Percentiles rank a stretch among this genome's conserved stretches.
Evolutionary conservation across 2,888 invertebrate genomes (phyloP).

Genomic region (Eupithecia subumbrata): DNA sequence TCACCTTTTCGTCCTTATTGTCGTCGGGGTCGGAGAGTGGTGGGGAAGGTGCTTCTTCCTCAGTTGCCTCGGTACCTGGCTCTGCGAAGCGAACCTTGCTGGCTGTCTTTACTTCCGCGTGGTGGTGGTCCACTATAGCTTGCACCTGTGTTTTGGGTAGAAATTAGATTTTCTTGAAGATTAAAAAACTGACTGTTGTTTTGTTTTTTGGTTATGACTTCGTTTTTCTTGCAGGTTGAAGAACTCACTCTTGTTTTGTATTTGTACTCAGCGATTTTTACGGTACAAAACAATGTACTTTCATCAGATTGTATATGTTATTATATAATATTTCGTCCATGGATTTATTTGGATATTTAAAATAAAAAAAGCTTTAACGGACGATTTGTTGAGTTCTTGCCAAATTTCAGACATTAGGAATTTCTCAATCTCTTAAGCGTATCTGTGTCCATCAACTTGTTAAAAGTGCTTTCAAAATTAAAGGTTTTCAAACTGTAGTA

Average conservation of each 20-base stretch:
- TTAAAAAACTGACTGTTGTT: background rate
- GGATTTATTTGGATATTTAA: no score
- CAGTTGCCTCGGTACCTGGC: constrained; percentile 78
- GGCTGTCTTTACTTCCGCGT: constrained; percentile 90
- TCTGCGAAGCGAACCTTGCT: constrained; percentile 95
- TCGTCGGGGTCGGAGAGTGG: constrained; percentile 77
- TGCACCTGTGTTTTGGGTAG: constrained; percentile 87
- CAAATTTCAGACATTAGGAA: background rate
- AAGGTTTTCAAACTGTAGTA: background rate
- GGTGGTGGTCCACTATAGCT: constrained; percentile 96
- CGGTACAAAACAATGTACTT: background rate
- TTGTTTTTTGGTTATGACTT: background rate
- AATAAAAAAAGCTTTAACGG: background rate
- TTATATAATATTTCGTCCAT: background rate
- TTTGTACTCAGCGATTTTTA: background rate
- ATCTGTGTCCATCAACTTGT: background rate
- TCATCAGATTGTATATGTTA: background rate
- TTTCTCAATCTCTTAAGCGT: background rate
- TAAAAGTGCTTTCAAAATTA: background rate
- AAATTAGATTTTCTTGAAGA: background rate
- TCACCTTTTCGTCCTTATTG: constrained; percentile 81
- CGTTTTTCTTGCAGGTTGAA: background rate
- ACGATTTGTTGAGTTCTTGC: background rate
- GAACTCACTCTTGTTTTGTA: background rate
- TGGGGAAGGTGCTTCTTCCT: constrained; percentile 77